Conservation (phyloP, 2,888 invertebrate species). For the Drosophila hamatofila region DNA sequence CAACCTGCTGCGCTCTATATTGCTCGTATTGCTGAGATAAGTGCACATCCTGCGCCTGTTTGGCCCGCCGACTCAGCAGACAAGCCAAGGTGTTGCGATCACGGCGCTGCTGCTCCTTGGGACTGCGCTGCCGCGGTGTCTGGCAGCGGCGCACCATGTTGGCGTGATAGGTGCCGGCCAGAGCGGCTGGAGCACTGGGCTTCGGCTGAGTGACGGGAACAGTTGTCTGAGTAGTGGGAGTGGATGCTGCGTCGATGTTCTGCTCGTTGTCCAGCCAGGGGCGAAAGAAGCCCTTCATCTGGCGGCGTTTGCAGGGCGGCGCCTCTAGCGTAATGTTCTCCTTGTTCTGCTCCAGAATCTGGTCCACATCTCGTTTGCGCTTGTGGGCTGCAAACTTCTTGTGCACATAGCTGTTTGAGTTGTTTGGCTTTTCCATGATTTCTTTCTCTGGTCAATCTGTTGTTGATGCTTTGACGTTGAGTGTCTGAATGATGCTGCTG, state of each 20-base stretch:
- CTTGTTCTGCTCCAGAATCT: slow-evolving; percentile 36
- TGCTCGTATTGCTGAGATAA: slow-evolving; percentile 66
- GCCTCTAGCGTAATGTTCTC: slow-evolving; percentile 23
- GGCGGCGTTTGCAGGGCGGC: slow-evolving; percentile 48
- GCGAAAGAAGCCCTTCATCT: slow-evolving; percentile 52
- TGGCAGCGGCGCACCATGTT: slow-evolving; percentile 72
- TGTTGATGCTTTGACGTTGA: slow-evolving; percentile 45
- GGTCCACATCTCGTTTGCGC: slow-evolving; percentile 52
- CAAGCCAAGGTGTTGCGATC: slow-evolving; percentile 73
- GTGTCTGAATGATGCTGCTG: slow-evolving; percentile 53
- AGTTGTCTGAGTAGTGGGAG: not conserved
- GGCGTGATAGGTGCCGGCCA: slow-evolving; percentile 53
- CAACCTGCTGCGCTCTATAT: slow-evolving; percentile 54
- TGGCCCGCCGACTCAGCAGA: slow-evolving; percentile 61
- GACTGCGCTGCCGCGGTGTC: slow-evolving; percentile 49
- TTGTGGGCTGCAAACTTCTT: slow-evolving; percentile 59
- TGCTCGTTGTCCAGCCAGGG: slow-evolving; percentile 67
- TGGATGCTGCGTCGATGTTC: slow-evolving; percentile 16
- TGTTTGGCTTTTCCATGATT: slow-evolving; percentile 11
- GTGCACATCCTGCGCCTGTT: slow-evolving; percentile 61
- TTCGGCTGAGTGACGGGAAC: not conserved
- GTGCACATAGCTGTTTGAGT: slow-evolving; percentile 46
- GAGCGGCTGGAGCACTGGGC: not conserved
- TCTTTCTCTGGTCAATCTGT: slow-evolving; percentile 40
- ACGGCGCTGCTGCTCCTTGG: slow-evolving; percentile 79